Base-by-base conservation (phyloP, 1,140 invertebrate species). In the Saccostrea echinata region DNA sequence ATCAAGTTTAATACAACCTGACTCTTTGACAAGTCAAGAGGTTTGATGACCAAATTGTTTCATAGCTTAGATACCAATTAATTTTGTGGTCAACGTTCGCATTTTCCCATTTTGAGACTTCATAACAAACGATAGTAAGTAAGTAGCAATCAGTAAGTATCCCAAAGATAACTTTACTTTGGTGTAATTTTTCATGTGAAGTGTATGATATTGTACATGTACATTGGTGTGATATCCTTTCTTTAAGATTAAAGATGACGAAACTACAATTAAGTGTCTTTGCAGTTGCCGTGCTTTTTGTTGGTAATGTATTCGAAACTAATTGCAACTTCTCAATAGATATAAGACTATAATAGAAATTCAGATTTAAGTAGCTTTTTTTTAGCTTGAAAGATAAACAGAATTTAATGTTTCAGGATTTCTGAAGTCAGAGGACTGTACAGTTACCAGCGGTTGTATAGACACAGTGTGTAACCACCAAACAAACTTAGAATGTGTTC, bases 381-480 rank as follows among this genome's bases (percentile, higher is more conserved):
- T 8, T 43, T 8, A 43, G 43, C 6, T 9, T 43, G 43, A 43
- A 43, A 43, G 6, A 0, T 8, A 43, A 6, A 43, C 0, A 43
- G 9, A 43, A 4, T 4, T 43, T 43, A 43, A 61, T 61, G 55
- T 76, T 27, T 30, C 27, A 76, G 68, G 68, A 30, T 16, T 33
- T 27, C 68, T 35, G 27, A 76, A 33, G 13, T 16, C 68, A 3
- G 68, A 76, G 27, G 68, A 76, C 27, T 76, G 68, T 13, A 33
- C 24, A 27, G 12, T 76, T 4, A 11, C 13, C 27, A 12, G 24
- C 16, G 27, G 68, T 27, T 76, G 68, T 76, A 76, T 76, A 76
- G 68, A 76, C 68, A 76, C 68, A 1, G 68, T 76, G 27, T 76
- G 68, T 76, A 76, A 76, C 68, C 68, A 76, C 11, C 68, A 76